Conservation (phyloP, 1,140 invertebrate species). For the Notospermus geniculatus region DNA sequence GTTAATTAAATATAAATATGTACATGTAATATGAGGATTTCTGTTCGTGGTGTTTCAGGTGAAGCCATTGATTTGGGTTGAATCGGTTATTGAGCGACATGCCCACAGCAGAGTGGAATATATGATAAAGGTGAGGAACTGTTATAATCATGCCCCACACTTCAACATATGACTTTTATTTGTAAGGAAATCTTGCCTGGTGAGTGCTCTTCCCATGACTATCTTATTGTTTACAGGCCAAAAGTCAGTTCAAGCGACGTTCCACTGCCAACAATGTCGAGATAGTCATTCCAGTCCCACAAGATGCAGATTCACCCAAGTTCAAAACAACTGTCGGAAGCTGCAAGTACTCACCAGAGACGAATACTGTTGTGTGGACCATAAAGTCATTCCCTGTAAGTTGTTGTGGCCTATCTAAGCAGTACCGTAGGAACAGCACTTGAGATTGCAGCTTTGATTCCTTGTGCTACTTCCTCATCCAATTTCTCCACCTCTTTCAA, state of each 20-base stretch:
- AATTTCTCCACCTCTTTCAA: too few relatives aligned
- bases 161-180: neutral
- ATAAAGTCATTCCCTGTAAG: slow-evolving; percentile 94
- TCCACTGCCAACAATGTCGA: slow-evolving; percentile 99
- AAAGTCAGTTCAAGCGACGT: slow-evolving; percentile 96
- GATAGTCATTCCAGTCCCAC: slow-evolving; percentile 97
- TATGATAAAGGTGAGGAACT: slow-evolving; percentile 84
- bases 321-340: slow-evolving; percentile 98
- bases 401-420: slow-evolving; percentile 10
- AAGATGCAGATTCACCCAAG: slow-evolving; percentile 97
- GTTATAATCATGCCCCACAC: neutral
- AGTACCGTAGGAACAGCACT: too few relatives aligned
- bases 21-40: too few relatives aligned
- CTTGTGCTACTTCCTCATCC: neutral
- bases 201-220: too few relatives aligned
- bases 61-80: slow-evolving; percentile 99
- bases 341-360: slow-evolving; percentile 97
- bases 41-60: slow-evolving; percentile 60
- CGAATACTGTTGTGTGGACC: slow-evolving; percentile 98
- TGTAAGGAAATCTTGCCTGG: slow-evolving; percentile 3
- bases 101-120: slow-evolving; percentile 97
- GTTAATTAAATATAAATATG: too few relatives aligned
- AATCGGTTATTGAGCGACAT: slow-evolving; percentile 98
- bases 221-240: slow-evolving; percentile 75
- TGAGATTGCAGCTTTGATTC: too few relatives aligned